Evolutionary conservation across 2,888 invertebrate genomes (phyloP), one percentile per base, ranked within the genome.

Genomic region (Sericinus montela): DNA sequence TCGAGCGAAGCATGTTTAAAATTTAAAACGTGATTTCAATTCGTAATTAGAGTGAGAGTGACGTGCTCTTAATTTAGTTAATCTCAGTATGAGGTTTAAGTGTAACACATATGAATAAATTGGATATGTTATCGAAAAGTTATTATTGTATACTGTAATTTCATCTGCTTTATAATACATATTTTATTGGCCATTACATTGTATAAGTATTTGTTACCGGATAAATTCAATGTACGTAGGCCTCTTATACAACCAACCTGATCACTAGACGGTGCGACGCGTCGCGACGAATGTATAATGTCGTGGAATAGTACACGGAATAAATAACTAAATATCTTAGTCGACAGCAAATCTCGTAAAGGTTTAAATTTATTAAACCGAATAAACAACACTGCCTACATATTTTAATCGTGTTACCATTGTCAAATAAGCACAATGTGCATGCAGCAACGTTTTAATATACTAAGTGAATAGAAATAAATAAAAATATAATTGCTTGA

Each of bases 1-100:
- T 45, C 49, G 40, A 45, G 36, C 36, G 49, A 35, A 40, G 45
- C 49, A 49, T 49, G 45, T 49, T 45, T 49, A 49, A 35, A 36
- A 40, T 32, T 49, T 45, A 35, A 45, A 36, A 49, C 49, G 49
- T 49, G 49, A 49, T 40, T 35, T 11, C 36, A 45, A 49, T 49
- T 40, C 29, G 25, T 45, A 49, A 49, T 40, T 28, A 14, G 34
- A 41, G 49, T 49, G 49, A 49, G 49, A 49, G 49, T 49, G 35
- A 40, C 45, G 3, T 19, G 19, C 5, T 19, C 19, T 19, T 19
- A 19, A 19, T 19, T 19, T 19, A 19, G 19, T 19, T 19, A 19
- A 25, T 6, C 4, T 25, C 8, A 25, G 19, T 19, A 19, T 2
- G 19, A 19, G 5, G 3, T 19, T 19, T 2, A 19, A 3, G 19